Evolutionary conservation across 2,113 vertebrate genomes (phyloP).

Genomic region (Chamaea fasciata): DNA sequence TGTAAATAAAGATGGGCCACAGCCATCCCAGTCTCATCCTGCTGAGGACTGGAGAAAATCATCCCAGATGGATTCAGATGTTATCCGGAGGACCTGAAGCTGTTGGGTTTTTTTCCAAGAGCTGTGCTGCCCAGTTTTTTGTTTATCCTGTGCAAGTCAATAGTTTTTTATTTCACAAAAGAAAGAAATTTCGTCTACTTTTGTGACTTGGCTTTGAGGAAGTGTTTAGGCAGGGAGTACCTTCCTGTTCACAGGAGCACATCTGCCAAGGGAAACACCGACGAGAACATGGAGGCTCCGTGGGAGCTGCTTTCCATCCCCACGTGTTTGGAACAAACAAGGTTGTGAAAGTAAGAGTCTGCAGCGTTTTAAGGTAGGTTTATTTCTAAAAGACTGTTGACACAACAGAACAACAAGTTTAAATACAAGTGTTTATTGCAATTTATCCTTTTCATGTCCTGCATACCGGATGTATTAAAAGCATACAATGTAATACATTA

Average conservation of each 20-base stretch:
- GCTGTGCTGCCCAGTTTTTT: slow-evolving; percentile 36
- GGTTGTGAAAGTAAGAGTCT: background rate
- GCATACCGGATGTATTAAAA: slow-evolving; percentile 29
- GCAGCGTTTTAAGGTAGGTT: background rate
- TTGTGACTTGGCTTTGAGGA: slow-evolving; percentile 64
- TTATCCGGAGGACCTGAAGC: background rate
- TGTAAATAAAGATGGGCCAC: background rate
- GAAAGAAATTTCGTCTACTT: slow-evolving; percentile 37
- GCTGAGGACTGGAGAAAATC: background rate
- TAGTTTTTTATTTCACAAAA: slow-evolving; percentile 12
- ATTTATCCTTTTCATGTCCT: background rate
- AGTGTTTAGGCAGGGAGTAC: slow-evolving; percentile 67
- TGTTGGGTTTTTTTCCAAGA: background rate
- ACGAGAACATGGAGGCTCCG: slow-evolving; percentile 57
- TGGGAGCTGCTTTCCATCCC: slow-evolving; percentile 43
- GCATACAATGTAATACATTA: background rate
- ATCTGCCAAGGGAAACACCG: slow-evolving; percentile 72
- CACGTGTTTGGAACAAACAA: background rate
- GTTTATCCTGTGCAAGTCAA: slow-evolving; percentile 56
- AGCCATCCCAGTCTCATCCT: background rate
- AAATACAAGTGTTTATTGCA: slow-evolving; percentile 26
- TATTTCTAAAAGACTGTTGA: background rate
- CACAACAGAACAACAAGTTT: background rate
- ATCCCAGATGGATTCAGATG: background rate
- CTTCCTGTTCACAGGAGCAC: slow-evolving; percentile 70